Conservation (phyloP, 2,113 vertebrate species). For the Paradisaea rubra region DNA sequence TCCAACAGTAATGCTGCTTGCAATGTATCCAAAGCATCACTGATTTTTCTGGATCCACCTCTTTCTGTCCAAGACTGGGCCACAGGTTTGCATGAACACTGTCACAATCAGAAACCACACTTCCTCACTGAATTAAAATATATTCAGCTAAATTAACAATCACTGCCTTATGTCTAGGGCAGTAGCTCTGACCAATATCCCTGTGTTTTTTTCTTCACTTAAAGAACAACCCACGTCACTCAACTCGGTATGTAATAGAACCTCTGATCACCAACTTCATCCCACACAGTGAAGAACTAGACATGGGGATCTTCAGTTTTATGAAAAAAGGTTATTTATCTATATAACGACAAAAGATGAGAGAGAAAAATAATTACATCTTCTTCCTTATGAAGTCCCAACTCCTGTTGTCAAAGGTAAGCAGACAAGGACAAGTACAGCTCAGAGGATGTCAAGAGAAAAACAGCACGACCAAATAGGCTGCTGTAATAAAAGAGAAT, state of each 20-base stretch:
- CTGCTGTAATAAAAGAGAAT: slow-evolving; percentile 3
- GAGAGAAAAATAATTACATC: not conserved
- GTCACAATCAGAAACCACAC: not conserved
- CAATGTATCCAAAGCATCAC: not conserved
- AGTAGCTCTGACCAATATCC: not conserved
- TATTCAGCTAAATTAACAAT: not conserved
- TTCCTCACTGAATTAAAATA: not conserved
- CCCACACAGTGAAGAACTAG: not conserved
- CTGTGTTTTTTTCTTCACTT: not conserved
- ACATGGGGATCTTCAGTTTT: not conserved
- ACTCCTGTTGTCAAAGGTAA: not conserved
- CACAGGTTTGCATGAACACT: not conserved
- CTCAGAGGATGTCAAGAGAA: not conserved
- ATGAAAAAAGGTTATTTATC: not conserved
- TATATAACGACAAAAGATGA: not conserved
- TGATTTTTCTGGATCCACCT: not conserved
- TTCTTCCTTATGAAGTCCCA: not conserved
- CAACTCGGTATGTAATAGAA: not conserved
- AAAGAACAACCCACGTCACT: not conserved
- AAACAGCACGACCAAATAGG: not conserved
- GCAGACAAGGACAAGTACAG: not conserved
- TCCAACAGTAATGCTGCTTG: not conserved
- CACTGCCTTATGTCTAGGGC: not conserved
- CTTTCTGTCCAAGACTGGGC: not conserved
- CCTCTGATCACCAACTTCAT: not conserved